These are phyloP conservation scores for Scolopax mira DNA, from an alignment of 2,113 vertebrate genomes.

Conservation along the genomic window DNA sequence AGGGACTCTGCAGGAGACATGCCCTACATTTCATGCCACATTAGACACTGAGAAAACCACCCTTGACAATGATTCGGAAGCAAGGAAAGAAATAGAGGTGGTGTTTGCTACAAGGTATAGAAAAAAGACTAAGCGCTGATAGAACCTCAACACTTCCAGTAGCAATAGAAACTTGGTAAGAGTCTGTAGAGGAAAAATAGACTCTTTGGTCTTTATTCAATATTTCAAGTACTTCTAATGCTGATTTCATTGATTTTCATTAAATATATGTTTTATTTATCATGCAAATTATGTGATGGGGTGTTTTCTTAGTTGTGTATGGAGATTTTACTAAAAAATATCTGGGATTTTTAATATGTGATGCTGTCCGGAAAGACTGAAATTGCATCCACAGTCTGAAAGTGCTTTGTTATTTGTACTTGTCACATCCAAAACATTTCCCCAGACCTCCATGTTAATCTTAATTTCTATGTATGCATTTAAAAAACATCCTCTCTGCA, in stretches of 20 bases:
- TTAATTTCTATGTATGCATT: background rate
- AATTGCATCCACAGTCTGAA: background rate
- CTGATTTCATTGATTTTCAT: background rate
- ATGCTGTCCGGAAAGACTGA: background rate
- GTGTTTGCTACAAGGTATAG: background rate
- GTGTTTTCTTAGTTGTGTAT: background rate
- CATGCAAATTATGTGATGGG: background rate
- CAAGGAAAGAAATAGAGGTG: background rate
- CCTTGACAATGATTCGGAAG: background rate
- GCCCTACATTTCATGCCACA: background rate
- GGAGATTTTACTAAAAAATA: background rate
- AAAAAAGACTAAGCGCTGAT: background rate
- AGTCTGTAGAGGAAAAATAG: background rate
- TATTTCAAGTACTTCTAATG: background rate
- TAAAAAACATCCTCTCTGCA: background rate
- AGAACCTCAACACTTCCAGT: background rate
- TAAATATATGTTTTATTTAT: background rate
- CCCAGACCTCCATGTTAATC: background rate
- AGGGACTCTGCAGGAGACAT: background rate
- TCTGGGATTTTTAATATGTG: background rate
- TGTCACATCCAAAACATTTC: background rate
- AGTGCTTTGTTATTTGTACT: background rate
- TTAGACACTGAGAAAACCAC: background rate
- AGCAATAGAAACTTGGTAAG: background rate
- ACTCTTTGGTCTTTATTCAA: background rate